Conservation (phyloP, 2,113 vertebrate species). For the Ahaetulla prasina region DNA sequence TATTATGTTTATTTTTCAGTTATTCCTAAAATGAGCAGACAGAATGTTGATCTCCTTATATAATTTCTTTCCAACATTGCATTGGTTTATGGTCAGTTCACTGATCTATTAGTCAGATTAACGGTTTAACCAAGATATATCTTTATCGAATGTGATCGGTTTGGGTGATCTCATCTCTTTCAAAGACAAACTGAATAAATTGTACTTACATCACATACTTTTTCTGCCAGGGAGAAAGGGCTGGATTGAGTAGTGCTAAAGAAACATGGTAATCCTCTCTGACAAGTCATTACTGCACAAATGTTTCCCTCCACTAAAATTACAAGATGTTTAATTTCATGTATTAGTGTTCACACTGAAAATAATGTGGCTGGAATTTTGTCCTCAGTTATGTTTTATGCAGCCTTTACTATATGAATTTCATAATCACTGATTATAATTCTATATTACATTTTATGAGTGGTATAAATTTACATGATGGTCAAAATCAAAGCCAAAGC, state of each 20-base stretch:
- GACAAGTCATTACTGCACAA: not conserved
- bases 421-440: not conserved
- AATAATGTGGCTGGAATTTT: not conserved
- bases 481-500: not conserved
- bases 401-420: not conserved
- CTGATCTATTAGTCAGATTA: not conserved
- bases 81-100: not conserved
- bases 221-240: not conserved
- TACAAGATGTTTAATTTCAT: not conserved
- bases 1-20: not conserved
- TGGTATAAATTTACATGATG: constrained; percentile 9
- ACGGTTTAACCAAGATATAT: not conserved
- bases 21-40: not conserved
- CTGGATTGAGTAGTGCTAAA: not conserved
- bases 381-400: not conserved
- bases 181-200: not conserved
- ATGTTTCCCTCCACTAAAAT: not conserved
- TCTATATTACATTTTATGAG: not conserved
- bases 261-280: not conserved
- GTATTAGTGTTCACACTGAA: not conserved
- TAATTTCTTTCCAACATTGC: not conserved
- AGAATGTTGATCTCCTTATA: not conserved
- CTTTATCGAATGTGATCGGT: not conserved
- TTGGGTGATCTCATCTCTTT: not conserved
- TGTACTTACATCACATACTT: not conserved